phyloP scores from a whole-genome alignment of 2,888 invertebrate genomes.

The Anaspis maculata region DNA sequence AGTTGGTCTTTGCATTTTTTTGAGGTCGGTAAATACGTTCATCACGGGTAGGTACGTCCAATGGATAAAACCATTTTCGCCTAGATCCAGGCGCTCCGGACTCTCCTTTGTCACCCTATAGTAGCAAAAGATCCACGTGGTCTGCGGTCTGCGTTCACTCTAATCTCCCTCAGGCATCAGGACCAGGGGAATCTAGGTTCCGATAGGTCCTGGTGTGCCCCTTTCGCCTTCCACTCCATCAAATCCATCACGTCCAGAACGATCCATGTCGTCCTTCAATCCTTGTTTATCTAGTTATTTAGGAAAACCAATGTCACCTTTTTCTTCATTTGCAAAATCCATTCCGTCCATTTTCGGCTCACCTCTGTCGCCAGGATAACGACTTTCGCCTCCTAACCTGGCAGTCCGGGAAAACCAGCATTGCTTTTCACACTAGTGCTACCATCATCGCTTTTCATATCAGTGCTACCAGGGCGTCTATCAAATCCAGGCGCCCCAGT shows the following conservation, averaged over 20 bases:
- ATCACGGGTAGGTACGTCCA: too few relatives aligned
- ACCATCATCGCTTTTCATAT: too few relatives aligned
- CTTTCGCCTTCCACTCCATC: slow-evolving; percentile 50
- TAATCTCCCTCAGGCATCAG: slow-evolving; percentile 46
- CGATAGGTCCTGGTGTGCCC: slow-evolving; percentile 50
- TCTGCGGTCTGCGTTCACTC: slow-evolving; percentile 65
- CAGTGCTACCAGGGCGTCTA: slow-evolving; percentile 45
- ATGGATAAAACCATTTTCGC: too few relatives aligned
- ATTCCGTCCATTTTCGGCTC: slow-evolving; percentile 52
- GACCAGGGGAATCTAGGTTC: slow-evolving; percentile 53
- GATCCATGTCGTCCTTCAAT: slow-evolving; percentile 60
- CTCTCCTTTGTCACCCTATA: slow-evolving; percentile 53
- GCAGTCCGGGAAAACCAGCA: slow-evolving; percentile 49
- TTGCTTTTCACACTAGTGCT: slow-evolving; percentile 50
- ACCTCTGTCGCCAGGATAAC: slow-evolving; percentile 49
- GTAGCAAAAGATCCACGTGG: slow-evolving; percentile 60
- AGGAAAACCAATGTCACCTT: slow-evolving; percentile 53
- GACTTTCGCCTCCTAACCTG: slow-evolving; percentile 51
- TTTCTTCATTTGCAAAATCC: slow-evolving; percentile 52
- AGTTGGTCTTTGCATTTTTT: too few relatives aligned
- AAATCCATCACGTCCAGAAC: slow-evolving; percentile 48
- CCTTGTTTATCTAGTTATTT: slow-evolving; percentile 62
- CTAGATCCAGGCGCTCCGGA: slow-evolving; percentile 55
- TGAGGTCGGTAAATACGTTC: too few relatives aligned
- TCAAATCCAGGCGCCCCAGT: slow-evolving; percentile 46